Conservation (phyloP, 1,140 invertebrate species). For the Cecropterus lyciades region DNA sequence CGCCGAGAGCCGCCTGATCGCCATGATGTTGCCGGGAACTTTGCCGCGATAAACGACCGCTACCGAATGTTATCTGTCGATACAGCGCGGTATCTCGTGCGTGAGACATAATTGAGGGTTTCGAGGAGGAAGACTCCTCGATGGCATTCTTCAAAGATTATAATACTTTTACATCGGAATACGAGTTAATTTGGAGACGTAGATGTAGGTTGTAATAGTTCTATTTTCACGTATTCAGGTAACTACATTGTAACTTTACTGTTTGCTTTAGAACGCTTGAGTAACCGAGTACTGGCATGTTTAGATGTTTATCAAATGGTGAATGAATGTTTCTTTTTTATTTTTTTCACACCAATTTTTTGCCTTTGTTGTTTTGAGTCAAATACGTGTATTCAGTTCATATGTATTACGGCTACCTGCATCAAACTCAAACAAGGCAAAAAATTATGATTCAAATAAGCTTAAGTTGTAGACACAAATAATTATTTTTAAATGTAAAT, state of each 20-base stretch:
- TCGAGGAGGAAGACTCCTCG: slow-evolving; percentile 10
- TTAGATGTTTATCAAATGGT: slow-evolving; percentile 9
- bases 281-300: slow-evolving; percentile 9
- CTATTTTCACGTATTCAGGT: neutral
- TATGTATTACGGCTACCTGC: too few relatives aligned
- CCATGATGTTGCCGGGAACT: slow-evolving; percentile 35
- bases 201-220: neutral
- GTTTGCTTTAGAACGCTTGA: slow-evolving; percentile 13
- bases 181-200: neutral
- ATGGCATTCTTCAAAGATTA: neutral
- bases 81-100: slow-evolving; percentile 30
- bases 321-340: slow-evolving; percentile 15
- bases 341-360: slow-evolving; percentile 6
- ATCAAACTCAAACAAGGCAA: too few relatives aligned
- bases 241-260: slow-evolving; percentile 9
- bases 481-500: too few relatives aligned
- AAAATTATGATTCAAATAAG: too few relatives aligned
- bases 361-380: too few relatives aligned
- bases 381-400: neutral
- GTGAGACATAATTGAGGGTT: slow-evolving; percentile 30
- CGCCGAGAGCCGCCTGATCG: slow-evolving; percentile 61
- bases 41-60: slow-evolving; percentile 30
- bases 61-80: slow-evolving; percentile 29
- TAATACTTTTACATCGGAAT: slow-evolving; percentile 9
- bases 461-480: too few relatives aligned